Base-by-base conservation (phyloP, 2,888 invertebrate genomes). In the Furcula furcula region DNA sequence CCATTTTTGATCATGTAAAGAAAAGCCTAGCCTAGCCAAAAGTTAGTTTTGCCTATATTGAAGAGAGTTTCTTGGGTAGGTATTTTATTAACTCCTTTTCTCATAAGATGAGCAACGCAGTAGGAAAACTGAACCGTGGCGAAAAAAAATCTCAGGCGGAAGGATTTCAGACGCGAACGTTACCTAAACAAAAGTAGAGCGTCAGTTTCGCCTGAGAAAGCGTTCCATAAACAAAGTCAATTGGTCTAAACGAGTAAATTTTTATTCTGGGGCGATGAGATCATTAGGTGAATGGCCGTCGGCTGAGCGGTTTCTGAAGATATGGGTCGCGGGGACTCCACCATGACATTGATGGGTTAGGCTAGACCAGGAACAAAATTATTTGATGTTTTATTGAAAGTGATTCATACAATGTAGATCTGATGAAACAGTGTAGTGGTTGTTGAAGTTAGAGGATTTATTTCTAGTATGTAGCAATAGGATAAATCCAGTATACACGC, bases 261-360 rank as follows among this genome's bases (percentile, higher is more conserved):
- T 83, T 84, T 84, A 79, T 82, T 83, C 76, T 78, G 68, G 79
- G 72, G 54, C 83, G 80, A 79, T 87, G 86, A 86, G 77, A 81
- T 87, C 86, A 87, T 72, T 72, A 68, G 85, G 82, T 86, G 85
- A 86, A 86, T 57, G 86, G 67, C 83, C 84, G 76, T 31, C 61
- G 61, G 59, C 46, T 51, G 55, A 60, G 51, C 61, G 55, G 52
- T 55, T 62, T 69, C 58, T 49, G 48, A 48, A 55, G 51, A 82
- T 76, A 77, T 80, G 59, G 85, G 82, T 77, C 81, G 75, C 52
- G 70, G 70, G 76, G 76, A 76, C 74, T 75, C 58, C 60, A 60
- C 66, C 68, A 68, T 81, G 82, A 79, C 81, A 83, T 78, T 83
- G 79, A 76, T 73, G 70, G 55, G 55, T 64, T 46, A 41, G 45